Conservation (phyloP, 2,888 invertebrate species). For the Candidula unifasciata region DNA sequence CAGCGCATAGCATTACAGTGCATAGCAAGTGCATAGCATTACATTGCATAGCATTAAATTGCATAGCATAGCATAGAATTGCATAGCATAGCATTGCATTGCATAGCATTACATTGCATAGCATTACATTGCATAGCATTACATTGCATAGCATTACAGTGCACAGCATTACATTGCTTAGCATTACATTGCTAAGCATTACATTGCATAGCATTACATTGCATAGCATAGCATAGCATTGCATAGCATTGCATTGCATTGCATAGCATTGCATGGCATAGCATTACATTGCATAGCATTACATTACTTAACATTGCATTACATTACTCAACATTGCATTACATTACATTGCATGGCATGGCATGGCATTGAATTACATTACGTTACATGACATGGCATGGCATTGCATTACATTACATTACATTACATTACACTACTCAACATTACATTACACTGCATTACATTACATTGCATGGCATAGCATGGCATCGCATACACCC, state of each 20-base stretch:
- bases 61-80: slow-evolving; percentile 40
- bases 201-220: neutral
- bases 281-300: neutral
- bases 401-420: too few species aligned
- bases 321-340: too few species aligned
- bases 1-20: slow-evolving; percentile 42
- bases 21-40: slow-evolving; percentile 43
- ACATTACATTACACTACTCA: too few species aligned
- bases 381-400: too few species aligned
- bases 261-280: neutral
- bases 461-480: too few species aligned
- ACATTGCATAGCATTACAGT: slow-evolving; percentile 32
- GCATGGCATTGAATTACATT: neutral
- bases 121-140: slow-evolving; percentile 36
- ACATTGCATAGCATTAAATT: slow-evolving; percentile 34
- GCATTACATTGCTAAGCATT: too few species aligned
- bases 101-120: slow-evolving; percentile 44
- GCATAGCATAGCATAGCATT: neutral
- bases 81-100: slow-evolving; percentile 48
- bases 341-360: neutral
- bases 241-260: neutral
- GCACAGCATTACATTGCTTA: too few species aligned
- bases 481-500: too few species aligned
- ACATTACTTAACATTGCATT: neutral
- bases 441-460: too few species aligned